phyloP scores from a whole-genome alignment of 2,113 vertebrate genomes.

The Carettochelys insculpta region DNA sequence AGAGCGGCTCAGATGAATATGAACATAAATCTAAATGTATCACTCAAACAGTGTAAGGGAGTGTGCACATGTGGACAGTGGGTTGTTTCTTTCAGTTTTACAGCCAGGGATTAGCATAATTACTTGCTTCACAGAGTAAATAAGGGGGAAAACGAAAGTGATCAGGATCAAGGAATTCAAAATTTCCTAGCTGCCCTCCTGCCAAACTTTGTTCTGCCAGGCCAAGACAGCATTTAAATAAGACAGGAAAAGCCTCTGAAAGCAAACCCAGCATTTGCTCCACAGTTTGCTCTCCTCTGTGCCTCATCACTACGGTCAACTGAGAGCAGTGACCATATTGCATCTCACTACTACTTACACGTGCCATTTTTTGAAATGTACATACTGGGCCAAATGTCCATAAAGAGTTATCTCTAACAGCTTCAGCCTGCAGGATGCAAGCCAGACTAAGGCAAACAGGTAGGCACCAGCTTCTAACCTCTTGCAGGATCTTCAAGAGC shows the following conservation, averaged over 20 bases:
- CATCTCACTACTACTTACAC: not conserved
- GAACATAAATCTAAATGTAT: not conserved
- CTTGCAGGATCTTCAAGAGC: constrained; percentile 93
- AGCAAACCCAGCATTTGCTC: not conserved
- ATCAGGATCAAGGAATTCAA: not conserved
- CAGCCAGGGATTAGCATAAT: not conserved
- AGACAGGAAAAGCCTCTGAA: not conserved
- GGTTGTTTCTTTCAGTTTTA: not conserved
- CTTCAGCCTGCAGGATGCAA: not conserved
- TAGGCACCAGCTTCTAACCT: constrained; percentile 78
- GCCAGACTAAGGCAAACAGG: not conserved
- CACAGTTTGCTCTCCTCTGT: not conserved
- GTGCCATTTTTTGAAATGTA: not conserved
- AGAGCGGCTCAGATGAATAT: not conserved
- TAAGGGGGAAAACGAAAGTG: fast-evolving
- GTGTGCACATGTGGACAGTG: not conserved
- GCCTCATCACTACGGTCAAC: not conserved
- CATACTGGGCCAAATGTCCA: not conserved
- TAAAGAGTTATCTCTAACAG: not conserved
- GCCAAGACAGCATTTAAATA: no score
- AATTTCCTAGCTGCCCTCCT: not conserved
- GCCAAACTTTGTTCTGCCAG: not conserved
- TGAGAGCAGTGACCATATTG: no score
- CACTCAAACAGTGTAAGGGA: fast-evolving
- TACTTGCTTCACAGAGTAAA: not conserved